phyloP scores from a whole-genome alignment of 1,140 invertebrate genomes.

The Choristoneura fumiferana region DNA sequence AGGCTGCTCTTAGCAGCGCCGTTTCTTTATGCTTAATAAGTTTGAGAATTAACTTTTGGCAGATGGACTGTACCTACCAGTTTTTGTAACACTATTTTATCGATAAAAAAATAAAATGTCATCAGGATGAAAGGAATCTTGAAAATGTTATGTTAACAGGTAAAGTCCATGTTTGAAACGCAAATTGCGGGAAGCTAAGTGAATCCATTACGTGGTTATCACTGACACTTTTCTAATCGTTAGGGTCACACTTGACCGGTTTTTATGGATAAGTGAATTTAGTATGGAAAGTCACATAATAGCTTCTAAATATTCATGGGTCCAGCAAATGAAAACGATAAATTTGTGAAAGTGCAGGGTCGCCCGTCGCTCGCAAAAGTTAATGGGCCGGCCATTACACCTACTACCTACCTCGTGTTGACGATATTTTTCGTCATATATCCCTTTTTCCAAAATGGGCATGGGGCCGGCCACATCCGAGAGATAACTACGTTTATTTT shows the following conservation, averaged over 20 bases:
- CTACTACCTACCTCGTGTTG: not conserved
- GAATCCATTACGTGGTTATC: too few relatives aligned
- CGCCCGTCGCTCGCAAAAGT: constrained; percentile 20
- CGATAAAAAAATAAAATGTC: too few relatives aligned
- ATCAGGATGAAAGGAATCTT: too few relatives aligned
- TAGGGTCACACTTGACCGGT: not conserved
- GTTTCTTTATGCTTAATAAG: too few relatives aligned
- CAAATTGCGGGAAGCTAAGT: too few relatives aligned
- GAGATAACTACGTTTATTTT: constrained; percentile 13
- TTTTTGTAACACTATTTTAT: too few relatives aligned
- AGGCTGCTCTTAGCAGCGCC: too few relatives aligned
- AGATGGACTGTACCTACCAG: too few relatives aligned
- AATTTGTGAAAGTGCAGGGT: constrained; percentile 31
- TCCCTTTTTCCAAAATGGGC: constrained; percentile 8
- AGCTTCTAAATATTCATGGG: constrained; percentile 51
- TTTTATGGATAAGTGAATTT: constrained; percentile 31
- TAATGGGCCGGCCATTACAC: constrained; percentile 13
- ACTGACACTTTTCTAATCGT: not conserved
- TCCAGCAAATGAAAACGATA: constrained; percentile 35
- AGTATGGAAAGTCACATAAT: constrained; percentile 30
- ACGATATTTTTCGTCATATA: constrained; percentile 14
- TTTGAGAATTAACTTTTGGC: too few relatives aligned
- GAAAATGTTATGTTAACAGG: too few relatives aligned
- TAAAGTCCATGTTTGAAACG: too few relatives aligned
- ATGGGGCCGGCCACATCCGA: constrained; percentile 7